Conservation (phyloP, 2,888 invertebrate genomes). For the Platypus cylindrus region DNA sequence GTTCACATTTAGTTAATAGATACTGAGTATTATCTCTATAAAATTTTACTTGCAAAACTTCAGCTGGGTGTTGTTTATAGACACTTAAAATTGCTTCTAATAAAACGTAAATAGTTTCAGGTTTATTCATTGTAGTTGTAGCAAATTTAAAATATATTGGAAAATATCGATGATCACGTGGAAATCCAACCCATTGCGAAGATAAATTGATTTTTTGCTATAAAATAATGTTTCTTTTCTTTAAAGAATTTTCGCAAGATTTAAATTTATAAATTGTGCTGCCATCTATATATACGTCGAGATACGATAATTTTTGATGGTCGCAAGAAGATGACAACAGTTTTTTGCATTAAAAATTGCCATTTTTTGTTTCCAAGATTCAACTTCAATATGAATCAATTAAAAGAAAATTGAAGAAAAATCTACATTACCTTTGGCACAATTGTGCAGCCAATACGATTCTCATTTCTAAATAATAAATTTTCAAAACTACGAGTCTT, state of each 20-base stretch:
- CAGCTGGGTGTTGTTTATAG: constrained; percentile 28
- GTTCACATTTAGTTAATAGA: not conserved
- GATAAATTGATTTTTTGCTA: constrained; percentile 36
- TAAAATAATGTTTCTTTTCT: constrained; percentile 13
- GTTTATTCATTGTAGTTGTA: constrained; percentile 19
- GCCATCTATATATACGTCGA: not conserved
- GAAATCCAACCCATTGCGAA: constrained; percentile 40
- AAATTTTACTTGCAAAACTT: constrained; percentile 26
- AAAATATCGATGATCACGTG: constrained; percentile 33
- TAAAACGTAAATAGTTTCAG: constrained; percentile 25
- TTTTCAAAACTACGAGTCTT: constrained; percentile 39
- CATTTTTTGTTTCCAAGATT: constrained; percentile 3
- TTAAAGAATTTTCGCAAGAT: not conserved
- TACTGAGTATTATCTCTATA: not conserved
- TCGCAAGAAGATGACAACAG: too few species aligned
- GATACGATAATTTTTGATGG: too few species aligned
- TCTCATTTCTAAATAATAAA: constrained; percentile 42
- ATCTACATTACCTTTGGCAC: constrained; percentile 42
- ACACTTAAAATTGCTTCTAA: constrained; percentile 27
- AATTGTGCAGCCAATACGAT: constrained; percentile 41
- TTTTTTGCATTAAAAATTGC: too few species aligned
- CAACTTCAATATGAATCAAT: not conserved
- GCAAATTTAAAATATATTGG: constrained; percentile 27
- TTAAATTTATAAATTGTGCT: constrained; percentile 1
- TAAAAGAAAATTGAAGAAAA: not conserved